These are phyloP conservation scores for Porites lutea DNA, from an alignment of 64 coral and sea anemone genomes.

Conservation along the genomic window DNA sequence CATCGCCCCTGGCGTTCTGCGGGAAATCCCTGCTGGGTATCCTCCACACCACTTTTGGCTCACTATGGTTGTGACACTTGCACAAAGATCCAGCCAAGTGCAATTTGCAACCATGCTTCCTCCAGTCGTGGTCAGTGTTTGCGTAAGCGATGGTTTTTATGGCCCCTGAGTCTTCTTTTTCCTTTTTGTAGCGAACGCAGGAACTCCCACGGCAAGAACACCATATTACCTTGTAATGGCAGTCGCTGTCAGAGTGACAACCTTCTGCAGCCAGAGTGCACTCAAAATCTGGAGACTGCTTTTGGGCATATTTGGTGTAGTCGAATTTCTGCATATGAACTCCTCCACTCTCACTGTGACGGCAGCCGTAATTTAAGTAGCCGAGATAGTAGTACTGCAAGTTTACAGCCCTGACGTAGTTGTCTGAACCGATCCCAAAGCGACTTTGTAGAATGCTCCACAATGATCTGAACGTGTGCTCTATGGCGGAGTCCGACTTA, in stretches of 20 bases:
- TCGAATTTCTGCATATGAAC: conserved; percentile 43
- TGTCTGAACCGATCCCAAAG: neutral
- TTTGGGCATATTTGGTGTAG: neutral
- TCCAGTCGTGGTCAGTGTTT: neutral
- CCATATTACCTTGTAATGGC: conserved; percentile 12
- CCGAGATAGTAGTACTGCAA: conserved; percentile 51
- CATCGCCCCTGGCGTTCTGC: neutral
- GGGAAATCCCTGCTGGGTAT: neutral
- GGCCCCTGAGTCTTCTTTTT: neutral
- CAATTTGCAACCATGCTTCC: conserved; percentile 8
- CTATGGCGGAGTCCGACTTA: neutral
- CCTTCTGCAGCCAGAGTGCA: conserved; percentile 8
- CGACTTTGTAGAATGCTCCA: conserved; percentile 55
- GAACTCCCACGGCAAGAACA: conserved; percentile 20
- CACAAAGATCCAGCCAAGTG: neutral
- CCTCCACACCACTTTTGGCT: neutral
- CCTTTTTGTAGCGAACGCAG: neutral
- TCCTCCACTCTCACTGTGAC: neutral
- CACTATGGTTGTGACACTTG: neutral
- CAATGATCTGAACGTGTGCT: conserved; percentile 31
- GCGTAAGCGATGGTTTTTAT: neutral
- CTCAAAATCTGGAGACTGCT: neutral
- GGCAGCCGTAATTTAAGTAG: conserved; percentile 56
- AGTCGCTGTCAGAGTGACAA: conserved; percentile 17
- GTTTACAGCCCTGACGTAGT: conserved; percentile 42